phyloP scores from a whole-genome alignment of 2,797 vertebrate species.

The Sebastes minor region DNA sequence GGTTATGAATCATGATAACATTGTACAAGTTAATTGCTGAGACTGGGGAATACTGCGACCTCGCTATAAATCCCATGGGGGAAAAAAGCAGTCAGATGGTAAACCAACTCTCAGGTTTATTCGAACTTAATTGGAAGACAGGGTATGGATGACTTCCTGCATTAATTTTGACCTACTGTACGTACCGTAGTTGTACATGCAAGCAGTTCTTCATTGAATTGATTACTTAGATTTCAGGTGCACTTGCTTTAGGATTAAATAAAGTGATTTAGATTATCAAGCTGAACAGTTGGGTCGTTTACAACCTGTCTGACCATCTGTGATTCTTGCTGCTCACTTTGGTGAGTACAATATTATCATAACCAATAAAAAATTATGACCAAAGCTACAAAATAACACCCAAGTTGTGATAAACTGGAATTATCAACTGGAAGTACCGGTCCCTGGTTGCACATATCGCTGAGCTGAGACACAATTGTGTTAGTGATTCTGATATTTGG shows the following conservation, averaged over 20 bases:
- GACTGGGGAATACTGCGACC: not conserved
- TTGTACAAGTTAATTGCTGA: not conserved
- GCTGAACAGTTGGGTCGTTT: not conserved
- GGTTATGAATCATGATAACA: not conserved
- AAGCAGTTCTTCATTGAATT: not conserved
- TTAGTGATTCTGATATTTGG: constrained; percentile 32
- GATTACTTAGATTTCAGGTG: not conserved
- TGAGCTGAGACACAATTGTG: not conserved
- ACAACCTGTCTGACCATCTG: not conserved
- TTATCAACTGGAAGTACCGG: not conserved
- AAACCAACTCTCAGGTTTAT: not conserved
- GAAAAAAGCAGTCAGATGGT: not conserved
- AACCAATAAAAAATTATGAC: not conserved
- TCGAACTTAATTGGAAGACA: not conserved
- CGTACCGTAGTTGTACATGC: not conserved
- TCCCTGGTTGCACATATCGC: constrained; percentile 11
- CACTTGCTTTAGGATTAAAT: not conserved
- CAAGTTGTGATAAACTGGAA: not conserved
- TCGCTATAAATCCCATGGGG: not conserved
- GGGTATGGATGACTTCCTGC: not conserved
- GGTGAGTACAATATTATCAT: not conserved
- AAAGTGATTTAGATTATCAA: not conserved
- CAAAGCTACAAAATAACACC: not conserved
- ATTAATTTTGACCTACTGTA: not conserved
- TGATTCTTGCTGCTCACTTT: not conserved